These are phyloP conservation scores for Apodemia zela DNA, from an alignment of 2,888 invertebrate species.

Conservation along the genomic window DNA sequence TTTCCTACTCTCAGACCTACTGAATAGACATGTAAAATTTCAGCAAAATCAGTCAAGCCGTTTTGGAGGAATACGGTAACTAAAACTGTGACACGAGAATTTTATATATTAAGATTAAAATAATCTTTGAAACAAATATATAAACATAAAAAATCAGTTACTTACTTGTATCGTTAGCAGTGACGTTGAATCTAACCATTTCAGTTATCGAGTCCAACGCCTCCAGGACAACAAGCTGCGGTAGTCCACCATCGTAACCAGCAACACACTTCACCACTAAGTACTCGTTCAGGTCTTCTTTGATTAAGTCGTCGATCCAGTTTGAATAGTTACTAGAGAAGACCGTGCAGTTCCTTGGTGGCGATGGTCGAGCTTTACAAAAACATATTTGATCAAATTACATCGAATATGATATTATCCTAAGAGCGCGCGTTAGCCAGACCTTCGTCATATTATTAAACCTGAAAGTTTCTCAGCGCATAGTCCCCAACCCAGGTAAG, in stretches of 20 bases:
- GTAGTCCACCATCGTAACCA: slow-evolving; percentile 93
- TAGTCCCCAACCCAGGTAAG: too few species aligned
- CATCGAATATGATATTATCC: too few species aligned
- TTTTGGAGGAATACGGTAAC: too few species aligned
- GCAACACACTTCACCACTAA: slow-evolving; percentile 91
- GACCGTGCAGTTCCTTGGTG: slow-evolving; percentile 91
- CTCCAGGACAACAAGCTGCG: slow-evolving; percentile 91
- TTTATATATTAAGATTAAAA: too few species aligned
- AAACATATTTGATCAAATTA: not conserved
- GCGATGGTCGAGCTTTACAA: slow-evolving; percentile 86
- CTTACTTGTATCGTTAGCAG: slow-evolving; percentile 79
- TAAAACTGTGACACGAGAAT: too few species aligned
- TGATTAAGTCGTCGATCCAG: slow-evolving; percentile 64
- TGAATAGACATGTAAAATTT: too few species aligned
- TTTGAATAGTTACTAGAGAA: slow-evolving; percentile 81
- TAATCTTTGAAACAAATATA: too few species aligned
- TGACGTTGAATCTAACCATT: slow-evolving; percentile 85
- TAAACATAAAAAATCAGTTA: not conserved
- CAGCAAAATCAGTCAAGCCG: too few species aligned
- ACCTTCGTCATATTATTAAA: too few species aligned
- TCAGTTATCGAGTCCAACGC: slow-evolving; percentile 87
- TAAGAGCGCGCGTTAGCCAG: too few species aligned
- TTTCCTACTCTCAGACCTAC: too few species aligned
- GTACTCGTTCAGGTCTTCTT: slow-evolving; percentile 55
- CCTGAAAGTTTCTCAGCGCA: too few species aligned